These are phyloP conservation scores for Eumerus sabulonum DNA, from an alignment of 2,888 invertebrate genomes.

Conservation along the genomic window DNA sequence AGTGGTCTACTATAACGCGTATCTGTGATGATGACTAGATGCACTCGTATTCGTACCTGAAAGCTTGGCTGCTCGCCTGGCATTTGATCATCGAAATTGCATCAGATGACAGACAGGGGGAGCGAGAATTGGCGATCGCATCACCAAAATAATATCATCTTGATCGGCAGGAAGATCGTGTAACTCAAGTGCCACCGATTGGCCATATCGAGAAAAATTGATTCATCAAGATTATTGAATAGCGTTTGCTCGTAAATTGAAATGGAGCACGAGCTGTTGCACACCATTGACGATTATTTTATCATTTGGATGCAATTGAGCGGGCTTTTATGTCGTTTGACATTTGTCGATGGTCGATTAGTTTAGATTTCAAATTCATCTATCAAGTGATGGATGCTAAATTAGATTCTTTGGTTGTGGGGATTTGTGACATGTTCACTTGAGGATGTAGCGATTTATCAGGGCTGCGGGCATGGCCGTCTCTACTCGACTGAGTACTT, in stretches of 20 bases:
- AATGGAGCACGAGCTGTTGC: constrained; percentile 7
- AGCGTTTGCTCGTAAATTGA: background rate
- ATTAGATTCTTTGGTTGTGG: constrained; percentile 28
- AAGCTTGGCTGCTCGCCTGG: constrained; percentile 29
- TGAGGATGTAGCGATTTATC: too few relatives aligned
- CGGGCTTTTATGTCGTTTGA: constrained; percentile 39
- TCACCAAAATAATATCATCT: constrained; percentile 34
- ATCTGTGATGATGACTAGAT: too few relatives aligned
- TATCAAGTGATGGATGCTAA: constrained; percentile 34
- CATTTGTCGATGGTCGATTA: constrained; percentile 35
- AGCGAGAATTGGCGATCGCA: constrained; percentile 34
- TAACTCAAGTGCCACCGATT: constrained; percentile 38
- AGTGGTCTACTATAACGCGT: too few relatives aligned
- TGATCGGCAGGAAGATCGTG: constrained; percentile 12
- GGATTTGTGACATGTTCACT: constrained; percentile 13
- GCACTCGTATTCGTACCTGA: constrained; percentile 7
- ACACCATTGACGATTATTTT: constrained; percentile 39
- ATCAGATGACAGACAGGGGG: constrained; percentile 41
- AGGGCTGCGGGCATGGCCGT: too few relatives aligned
- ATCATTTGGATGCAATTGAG: constrained; percentile 21
- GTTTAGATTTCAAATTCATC: constrained; percentile 34
- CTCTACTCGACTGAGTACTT: too few relatives aligned
- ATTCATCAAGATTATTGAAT: constrained; percentile 20
- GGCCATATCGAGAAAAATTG: background rate
- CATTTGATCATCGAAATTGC: constrained; percentile 47